Evolutionary conservation across 2,888 invertebrate species (phyloP), one percentile per base, ranked within the genome.

Genomic region (Nasonia oneida): DNA sequence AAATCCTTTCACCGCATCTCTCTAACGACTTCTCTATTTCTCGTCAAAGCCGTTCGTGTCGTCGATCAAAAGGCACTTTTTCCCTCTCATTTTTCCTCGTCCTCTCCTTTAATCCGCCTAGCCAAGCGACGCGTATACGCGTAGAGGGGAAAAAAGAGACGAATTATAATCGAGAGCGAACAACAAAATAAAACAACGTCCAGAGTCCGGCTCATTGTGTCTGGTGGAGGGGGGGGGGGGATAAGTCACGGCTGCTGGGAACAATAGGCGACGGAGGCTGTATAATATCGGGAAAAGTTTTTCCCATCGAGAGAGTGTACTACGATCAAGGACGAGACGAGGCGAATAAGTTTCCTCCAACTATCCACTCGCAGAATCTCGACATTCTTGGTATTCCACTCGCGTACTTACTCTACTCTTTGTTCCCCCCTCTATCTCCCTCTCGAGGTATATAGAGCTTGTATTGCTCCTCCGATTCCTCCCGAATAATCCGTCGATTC

Each of bases 271-370:
- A 15, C 23, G 33, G 15, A 39, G 23, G 33, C 18, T 79, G 29
- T 67, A 79, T 57, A 53, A 80, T 80, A 80, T 80, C 57, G 80
- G 71, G 50, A 71, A 80, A 80, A 80, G 53, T 80, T 80, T 80
- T 71, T 80, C 80, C 53, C 71, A 80, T 70, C 80, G 33, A 80
- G n/a, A 10, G 53, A 53, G 57, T 61, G n/a, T 37, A n/a, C 8
- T 18, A 53, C 80, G 80, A 80, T 71, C 80, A 80, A 80, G 80
- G 80, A 71, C 80, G 71, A 50, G n/a, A 29, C 37, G 57, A 57
- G 37, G 18, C 37, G 47, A 61, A n/a, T 39, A 61, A 77, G 76
- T 78, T 47, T 71, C 57, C 77, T 75, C 23, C n/a, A 50, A 67
- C 67, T 81, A 67, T 61, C 57, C 73, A 61, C 29, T 61, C 42